Evolutionary conservation across 2,797 vertebrate genomes (phyloP).

Genomic region (Molossus molossus): DNA sequence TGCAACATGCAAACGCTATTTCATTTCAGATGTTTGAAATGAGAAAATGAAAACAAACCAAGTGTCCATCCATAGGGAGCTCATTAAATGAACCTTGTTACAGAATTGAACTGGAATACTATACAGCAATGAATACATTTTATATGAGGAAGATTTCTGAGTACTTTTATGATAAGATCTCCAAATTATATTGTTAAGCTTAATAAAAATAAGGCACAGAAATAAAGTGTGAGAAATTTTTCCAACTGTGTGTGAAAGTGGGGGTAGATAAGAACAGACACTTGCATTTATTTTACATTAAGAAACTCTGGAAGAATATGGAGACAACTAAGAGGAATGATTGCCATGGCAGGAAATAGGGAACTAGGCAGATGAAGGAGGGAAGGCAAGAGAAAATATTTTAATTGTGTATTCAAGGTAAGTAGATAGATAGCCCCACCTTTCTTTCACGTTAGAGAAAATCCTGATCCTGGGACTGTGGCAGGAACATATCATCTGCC

Average conservation of each 20-base stretch:
- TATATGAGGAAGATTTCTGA: neutral
- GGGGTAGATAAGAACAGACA: neutral
- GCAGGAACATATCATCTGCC: neutral
- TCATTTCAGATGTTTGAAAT: slow-evolving; percentile 1
- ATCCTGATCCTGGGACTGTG: neutral
- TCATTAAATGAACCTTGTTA: neutral
- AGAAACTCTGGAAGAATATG: slow-evolving; percentile 34
- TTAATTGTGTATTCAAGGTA: neutral
- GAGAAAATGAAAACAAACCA: slow-evolving; percentile 27
- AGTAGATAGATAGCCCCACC: neutral
- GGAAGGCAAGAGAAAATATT: neutral
- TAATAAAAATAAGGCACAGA: neutral
- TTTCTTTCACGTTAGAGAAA: slow-evolving; percentile 39
- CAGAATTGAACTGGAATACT: neutral
- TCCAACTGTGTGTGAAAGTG: neutral
- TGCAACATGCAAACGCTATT: neutral
- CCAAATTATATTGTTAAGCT: slow-evolving; percentile 8
- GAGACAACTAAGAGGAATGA: neutral
- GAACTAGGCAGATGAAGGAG: neutral
- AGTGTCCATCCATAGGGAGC: neutral
- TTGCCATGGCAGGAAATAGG: neutral
- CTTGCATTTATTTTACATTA: neutral
- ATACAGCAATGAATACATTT: neutral
- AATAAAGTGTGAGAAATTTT: neutral
- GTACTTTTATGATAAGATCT: neutral